Evolutionary conservation across 2,113 vertebrate species (phyloP).

Genomic region (Myodes glareolus): DNA sequence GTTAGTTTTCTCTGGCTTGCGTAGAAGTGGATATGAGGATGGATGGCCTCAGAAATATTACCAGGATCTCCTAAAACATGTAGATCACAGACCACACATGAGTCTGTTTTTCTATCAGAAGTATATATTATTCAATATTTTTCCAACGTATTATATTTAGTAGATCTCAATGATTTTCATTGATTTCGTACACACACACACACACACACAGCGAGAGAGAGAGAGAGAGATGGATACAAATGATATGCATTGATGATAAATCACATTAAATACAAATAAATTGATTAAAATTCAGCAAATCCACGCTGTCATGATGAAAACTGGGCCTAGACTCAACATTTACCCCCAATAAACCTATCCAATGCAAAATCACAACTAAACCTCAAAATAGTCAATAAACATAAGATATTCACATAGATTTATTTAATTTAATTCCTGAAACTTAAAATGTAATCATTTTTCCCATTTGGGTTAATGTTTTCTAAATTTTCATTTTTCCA

Average conservation of each 20-base stretch:
- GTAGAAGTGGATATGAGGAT: background rate
- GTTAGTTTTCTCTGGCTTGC: background rate
- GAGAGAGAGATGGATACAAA: background rate
- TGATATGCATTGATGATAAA: background rate
- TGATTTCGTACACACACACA: background rate
- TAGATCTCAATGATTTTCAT: background rate
- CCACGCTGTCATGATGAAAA: background rate
- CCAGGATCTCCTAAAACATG: background rate
- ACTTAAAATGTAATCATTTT: background rate
- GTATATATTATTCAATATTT: background rate
- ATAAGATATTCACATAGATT: background rate
- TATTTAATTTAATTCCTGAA: background rate
- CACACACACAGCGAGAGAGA: background rate
- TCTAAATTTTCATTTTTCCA: background rate
- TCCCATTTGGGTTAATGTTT: background rate
- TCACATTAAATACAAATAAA: constrained; percentile 7
- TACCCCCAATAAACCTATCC: background rate
- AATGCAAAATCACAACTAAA: background rate
- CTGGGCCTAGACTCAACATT: background rate
- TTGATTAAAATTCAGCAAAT: background rate
- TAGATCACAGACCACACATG: background rate
- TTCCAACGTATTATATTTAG: constrained; percentile 10
- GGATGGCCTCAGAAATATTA: background rate
- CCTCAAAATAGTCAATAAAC: background rate
- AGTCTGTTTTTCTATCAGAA: constrained; percentile 28